Conservation (phyloP, 1,140 invertebrate species). For the Hesperophylax magnus region DNA sequence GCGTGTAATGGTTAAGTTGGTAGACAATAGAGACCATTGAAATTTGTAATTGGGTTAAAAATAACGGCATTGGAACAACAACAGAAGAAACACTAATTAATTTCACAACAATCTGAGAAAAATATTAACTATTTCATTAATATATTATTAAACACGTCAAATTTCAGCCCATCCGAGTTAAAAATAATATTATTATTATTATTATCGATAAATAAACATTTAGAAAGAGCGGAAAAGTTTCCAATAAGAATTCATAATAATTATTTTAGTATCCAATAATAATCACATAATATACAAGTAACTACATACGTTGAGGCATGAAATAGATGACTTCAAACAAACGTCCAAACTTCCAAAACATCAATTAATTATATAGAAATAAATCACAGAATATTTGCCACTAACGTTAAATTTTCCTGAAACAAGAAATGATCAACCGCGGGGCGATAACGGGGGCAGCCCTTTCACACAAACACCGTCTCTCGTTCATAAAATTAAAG, state of each 20-base stretch:
- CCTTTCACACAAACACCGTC: no score
- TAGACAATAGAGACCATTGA: no score
- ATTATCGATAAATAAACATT: neutral
- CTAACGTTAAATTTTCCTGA: conserved; percentile 10
- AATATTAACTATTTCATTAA: conserved; percentile 9
- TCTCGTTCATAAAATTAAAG: no score
- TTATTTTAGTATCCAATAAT: conserved; percentile 31
- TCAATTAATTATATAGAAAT: conserved; percentile 32
- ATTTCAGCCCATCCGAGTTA: neutral
- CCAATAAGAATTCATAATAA: neutral
- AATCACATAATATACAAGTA: conserved; percentile 27
- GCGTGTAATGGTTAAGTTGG: no score
- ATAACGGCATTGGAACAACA: no score
- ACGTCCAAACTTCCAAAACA: neutral
- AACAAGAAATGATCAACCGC: conserved; percentile 3
- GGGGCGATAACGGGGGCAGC: neutral
- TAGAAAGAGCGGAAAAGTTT: neutral
- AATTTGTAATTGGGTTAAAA: no score
- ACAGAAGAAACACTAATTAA: neutral
- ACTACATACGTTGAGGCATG: conserved; percentile 16
- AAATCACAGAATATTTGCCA: conserved; percentile 39
- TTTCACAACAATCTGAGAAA: conserved; percentile 39
- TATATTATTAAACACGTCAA: neutral
- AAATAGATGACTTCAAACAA: neutral
- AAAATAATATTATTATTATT: neutral